Conservation (phyloP, 2,888 invertebrate species). For the Dusona sp. region DNA sequence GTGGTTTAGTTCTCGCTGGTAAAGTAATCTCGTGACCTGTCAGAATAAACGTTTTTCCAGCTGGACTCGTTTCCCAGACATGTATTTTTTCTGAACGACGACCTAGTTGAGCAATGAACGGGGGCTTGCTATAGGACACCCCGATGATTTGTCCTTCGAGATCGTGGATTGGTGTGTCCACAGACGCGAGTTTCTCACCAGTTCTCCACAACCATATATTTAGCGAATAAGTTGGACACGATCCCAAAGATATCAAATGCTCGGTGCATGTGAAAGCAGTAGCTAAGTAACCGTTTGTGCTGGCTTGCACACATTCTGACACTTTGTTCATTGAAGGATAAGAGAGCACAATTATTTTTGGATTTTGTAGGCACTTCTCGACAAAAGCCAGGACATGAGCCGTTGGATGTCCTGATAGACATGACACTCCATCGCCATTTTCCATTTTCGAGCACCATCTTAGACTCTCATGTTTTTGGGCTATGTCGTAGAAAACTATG, state of each 20-base stretch:
- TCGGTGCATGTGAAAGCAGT: constrained; percentile 77
- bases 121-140: constrained; percentile 69
- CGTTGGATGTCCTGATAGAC: constrained; percentile 77
- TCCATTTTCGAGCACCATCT: constrained; percentile 72
- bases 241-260: constrained; percentile 76
- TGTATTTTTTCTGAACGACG: constrained; percentile 74
- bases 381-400: constrained; percentile 85
- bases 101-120: constrained; percentile 77
- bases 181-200: constrained; percentile 85
- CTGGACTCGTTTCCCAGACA: constrained; percentile 76
- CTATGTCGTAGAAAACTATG: constrained; percentile 78
- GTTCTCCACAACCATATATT: constrained; percentile 90
- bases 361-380: constrained; percentile 87
- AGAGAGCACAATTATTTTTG: constrained; percentile 87
- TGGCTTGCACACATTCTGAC: constrained; percentile 74
- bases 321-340: constrained; percentile 87
- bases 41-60: constrained; percentile 68
- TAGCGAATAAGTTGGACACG: constrained; percentile 83
- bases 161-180: constrained; percentile 79
- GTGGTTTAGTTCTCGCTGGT: constrained; percentile 69
- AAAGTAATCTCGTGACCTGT: constrained; percentile 74
- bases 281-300: constrained; percentile 74
- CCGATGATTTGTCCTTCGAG: constrained; percentile 74
- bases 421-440: constrained; percentile 76
- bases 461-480: constrained; percentile 66